phyloP scores from a whole-genome alignment of 2,113 vertebrate genomes.

The Struthidea cinerea region DNA sequence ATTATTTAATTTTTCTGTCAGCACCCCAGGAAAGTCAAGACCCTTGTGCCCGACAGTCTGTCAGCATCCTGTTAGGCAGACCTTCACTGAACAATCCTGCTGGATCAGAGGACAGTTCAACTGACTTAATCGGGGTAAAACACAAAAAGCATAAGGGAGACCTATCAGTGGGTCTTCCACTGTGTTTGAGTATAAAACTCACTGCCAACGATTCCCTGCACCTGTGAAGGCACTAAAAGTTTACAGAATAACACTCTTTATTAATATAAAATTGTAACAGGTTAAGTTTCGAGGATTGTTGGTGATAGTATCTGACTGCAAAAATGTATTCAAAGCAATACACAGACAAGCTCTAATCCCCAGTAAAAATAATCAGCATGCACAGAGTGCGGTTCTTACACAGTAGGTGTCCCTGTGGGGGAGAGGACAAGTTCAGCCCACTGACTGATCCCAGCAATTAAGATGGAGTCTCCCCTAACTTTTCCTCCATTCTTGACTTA shows the following conservation, averaged over 20 bases:
- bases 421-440: not conserved
- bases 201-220: no score
- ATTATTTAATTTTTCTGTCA: not conserved
- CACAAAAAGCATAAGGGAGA: not conserved
- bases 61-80: not conserved
- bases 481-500: not conserved
- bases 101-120: not conserved
- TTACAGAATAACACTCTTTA: not conserved
- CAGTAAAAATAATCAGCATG: not conserved
- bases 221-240: not conserved
- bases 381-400: not conserved
- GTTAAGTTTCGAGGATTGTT: not conserved
- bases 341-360: not conserved
- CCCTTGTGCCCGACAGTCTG: not conserved
- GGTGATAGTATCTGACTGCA: not conserved
- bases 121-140: not conserved
- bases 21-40: not conserved
- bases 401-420: no score
- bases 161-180: accelerated
- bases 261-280: not conserved
- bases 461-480: no score
- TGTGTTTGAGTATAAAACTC: not conserved
- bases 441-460: not conserved
- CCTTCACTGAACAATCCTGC: not conserved
- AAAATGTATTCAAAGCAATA: not conserved